Evolutionary conservation across 2,888 invertebrate genomes (phyloP), one percentile per base, ranked within the genome.

Genomic region (Suillia variegata): DNA sequence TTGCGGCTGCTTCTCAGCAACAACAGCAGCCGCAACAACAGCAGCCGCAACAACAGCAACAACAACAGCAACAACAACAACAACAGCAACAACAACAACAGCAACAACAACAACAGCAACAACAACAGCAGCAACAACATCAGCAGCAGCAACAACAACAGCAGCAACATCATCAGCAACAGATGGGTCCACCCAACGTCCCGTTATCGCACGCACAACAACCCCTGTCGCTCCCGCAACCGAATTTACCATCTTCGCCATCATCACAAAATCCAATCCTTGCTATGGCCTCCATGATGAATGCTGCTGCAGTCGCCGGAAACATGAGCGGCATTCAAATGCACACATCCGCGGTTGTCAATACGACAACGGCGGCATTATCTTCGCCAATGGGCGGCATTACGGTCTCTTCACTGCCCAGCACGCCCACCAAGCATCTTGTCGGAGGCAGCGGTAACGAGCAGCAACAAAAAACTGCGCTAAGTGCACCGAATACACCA

Each of bases 81-180:
- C 62, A 62, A 1, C 60, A 58, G 8, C 53, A 47, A 15, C 62
- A 84, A 65, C 86, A 85, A 56, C 86, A 85, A 56, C 85, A 85
- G 62, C 85, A 84, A 45, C 85, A 84, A 48, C 85, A 85, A 1
- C 70, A 68, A 1, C 67, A 70, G 2, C 79, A 78, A 5, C 79
- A 79, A 12, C 77, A 80, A 31, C 81, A 80, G 34, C 79, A 80
- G 21, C 70, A 68, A 2, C n/a, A n/a, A n/a, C n/a, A n/a, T n/a
- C n/a, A n/a, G n/a, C n/a, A n/a, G n/a, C n/a, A n/a, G n/a, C n/a
- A 61, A 12, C 64, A 59, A 6, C 68, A 68, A 50, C 65, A 65
- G 31, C 56, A 53, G n/a, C 58, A 55, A 1, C 55, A 55, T 1
- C 49, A 48, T 2, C 56, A 56, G 22, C 56, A 56, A 12, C 56